Evolutionary conservation across 2,113 vertebrate species (phyloP).

Genomic region (Pseudonaja textilis): DNA sequence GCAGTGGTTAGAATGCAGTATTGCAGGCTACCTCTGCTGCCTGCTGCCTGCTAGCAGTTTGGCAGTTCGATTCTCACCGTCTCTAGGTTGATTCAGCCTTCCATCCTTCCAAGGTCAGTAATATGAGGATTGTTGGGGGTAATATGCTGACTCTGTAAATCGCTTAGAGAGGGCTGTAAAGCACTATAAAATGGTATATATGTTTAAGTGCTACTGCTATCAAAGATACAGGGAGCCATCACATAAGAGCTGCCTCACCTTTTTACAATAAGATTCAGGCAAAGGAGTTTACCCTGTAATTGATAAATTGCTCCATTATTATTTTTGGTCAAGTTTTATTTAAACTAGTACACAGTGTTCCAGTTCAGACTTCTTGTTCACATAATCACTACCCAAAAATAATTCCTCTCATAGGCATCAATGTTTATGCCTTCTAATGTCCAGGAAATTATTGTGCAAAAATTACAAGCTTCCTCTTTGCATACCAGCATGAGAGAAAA

Average conservation of each 20-base stretch:
- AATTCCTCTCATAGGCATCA: neutral
- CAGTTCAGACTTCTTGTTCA: neutral
- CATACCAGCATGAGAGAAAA: neutral
- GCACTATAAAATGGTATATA: no score
- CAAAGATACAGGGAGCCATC: neutral
- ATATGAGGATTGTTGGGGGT: no score
- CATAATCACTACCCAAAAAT: neutral
- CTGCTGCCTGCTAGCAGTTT: no score
- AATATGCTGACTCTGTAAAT: no score
- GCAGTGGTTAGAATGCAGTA: no score
- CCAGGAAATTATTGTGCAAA: neutral
- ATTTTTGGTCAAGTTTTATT: neutral
- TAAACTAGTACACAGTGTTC: neutral
- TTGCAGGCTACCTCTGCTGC: no score
- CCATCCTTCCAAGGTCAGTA: no score
- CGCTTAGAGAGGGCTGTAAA: no score
- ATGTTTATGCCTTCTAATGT: neutral
- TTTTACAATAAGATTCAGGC: neutral
- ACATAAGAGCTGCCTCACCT: neutral
- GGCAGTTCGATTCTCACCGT: no score
- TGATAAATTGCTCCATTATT: neutral
- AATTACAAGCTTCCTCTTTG: neutral
- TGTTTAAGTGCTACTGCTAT: no score
- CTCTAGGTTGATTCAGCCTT: no score
- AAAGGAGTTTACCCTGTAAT: neutral